A percentile compares a stretch with the other conserved stretches of the same genome.
Evolutionary conservation across 53 echinoderm and acorn worm genomes (phyloP).

Genomic region (Patiria pectinifera): DNA sequence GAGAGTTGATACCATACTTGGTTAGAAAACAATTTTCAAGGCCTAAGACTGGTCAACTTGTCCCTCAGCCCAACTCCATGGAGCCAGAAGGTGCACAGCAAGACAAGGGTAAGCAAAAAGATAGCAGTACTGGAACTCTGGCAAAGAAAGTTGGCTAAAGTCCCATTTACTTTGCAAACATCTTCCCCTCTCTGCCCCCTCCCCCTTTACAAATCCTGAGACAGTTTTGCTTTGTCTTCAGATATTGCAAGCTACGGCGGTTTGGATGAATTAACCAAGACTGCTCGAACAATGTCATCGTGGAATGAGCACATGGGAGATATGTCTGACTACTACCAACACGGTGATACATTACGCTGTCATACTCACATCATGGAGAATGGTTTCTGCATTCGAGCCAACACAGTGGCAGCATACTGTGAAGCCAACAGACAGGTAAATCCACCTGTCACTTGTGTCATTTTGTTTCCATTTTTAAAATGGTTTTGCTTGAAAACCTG

Average conservation of each 20-base stretch:
- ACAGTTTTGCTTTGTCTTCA: not conserved
- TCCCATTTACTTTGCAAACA: too few species aligned
- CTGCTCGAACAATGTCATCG: slow-evolving; percentile 78
- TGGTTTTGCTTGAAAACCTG: too few species aligned
- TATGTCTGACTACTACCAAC: slow-evolving; percentile 76
- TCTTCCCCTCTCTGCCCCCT: too few species aligned
- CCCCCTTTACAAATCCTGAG: not conserved
- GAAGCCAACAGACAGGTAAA: slow-evolving; percentile 95
- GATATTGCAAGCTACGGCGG: slow-evolving; percentile 71
- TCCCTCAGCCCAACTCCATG: slow-evolving; percentile 38
- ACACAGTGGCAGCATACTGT: slow-evolving; percentile 92
- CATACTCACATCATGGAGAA: slow-evolving; percentile 79
- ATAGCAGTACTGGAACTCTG: not conserved
- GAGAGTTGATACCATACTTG: slow-evolving; percentile 90
- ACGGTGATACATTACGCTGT: slow-evolving; percentile 83
- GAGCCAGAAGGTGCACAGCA: slow-evolving; percentile 1
- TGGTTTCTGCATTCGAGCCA: slow-evolving; percentile 90
- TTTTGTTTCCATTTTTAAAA: too few species aligned
- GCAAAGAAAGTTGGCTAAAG: too few species aligned
- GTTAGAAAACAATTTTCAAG: slow-evolving; percentile 93
- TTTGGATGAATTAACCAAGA: slow-evolving; percentile 78
- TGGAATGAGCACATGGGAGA: slow-evolving; percentile 86
- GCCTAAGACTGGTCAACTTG: not conserved
- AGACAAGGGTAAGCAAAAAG: slow-evolving; percentile 31
- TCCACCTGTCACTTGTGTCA: too few species aligned